A percentile compares a stretch with the other conserved stretches of the same genome.
Evolutionary conservation across 2,888 invertebrate species (phyloP).

Genomic region (Eupsilia transversa): DNA sequence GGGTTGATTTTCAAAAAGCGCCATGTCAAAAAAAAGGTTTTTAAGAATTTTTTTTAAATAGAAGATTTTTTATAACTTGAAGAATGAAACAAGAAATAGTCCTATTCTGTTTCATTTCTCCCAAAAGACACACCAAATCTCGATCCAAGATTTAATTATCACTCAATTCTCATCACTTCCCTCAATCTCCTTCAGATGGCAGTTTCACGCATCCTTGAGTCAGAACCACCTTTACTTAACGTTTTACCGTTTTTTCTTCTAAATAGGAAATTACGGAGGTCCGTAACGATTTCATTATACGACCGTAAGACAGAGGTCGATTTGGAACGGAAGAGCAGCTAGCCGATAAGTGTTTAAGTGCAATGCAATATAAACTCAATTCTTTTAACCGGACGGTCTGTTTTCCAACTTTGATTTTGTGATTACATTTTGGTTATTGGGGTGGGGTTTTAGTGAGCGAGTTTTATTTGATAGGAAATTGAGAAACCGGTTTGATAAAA

Average conservation of each 20-base stretch:
- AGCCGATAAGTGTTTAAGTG: slow-evolving; percentile 53
- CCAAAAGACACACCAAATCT: neutral
- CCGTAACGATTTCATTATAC: slow-evolving; percentile 61
- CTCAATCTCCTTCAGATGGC: slow-evolving; percentile 16
- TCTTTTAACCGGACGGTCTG: slow-evolving; percentile 50
- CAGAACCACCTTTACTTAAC: slow-evolving; percentile 42
- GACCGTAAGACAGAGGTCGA: slow-evolving; percentile 57
- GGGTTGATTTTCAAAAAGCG: no score
- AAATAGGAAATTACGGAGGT: slow-evolving; percentile 61
- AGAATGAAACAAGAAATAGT: neutral
- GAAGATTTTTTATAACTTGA: neutral
- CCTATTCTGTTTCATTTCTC: neutral
- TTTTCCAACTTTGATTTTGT: slow-evolving; percentile 56
- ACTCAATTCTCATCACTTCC: slow-evolving; percentile 16
- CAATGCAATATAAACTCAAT: slow-evolving; percentile 64
- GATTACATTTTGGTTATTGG: slow-evolving; percentile 61
- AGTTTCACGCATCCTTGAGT: slow-evolving; percentile 54
- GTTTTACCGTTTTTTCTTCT: slow-evolving; percentile 41
- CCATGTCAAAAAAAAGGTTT: neutral
- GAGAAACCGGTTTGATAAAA: no score
- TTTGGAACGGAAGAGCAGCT: slow-evolving; percentile 49
- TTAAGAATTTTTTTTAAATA: neutral
- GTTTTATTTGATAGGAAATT: neutral
- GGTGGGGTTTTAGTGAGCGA: slow-evolving; percentile 40
- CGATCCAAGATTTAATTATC: slow-evolving; percentile 26